phyloP scores from a whole-genome alignment of 1,140 invertebrate species.

The Rhizoglyphus robini region DNA sequence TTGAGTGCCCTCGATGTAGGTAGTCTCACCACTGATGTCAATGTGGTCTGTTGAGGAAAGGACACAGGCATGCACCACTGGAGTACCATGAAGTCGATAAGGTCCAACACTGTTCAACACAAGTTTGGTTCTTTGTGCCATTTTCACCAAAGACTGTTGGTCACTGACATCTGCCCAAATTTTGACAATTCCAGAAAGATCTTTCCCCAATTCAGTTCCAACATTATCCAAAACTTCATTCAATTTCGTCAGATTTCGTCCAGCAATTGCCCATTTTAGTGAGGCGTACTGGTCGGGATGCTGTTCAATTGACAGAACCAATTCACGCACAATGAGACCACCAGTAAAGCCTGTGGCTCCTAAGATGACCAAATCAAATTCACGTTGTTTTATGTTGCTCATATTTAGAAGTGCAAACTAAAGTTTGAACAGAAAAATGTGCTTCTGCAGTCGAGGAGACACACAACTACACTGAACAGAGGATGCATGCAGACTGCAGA shows the following conservation, averaged over 20 bases:
- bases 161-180: constrained; percentile 65
- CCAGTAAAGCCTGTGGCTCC: constrained; percentile 78
- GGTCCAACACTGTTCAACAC: constrained; percentile 65
- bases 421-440: too few species aligned
- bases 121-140: constrained; percentile 45
- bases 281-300: constrained; percentile 3
- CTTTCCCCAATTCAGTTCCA: constrained; percentile 52
- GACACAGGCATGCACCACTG: constrained; percentile 79
- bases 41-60: constrained; percentile 64
- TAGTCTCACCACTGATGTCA: constrained; percentile 78
- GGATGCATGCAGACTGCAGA: too few species aligned
- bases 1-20: constrained; percentile 69
- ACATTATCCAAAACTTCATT: constrained; percentile 54
- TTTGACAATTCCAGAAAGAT: constrained; percentile 55
- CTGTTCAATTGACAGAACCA: constrained; percentile 6
- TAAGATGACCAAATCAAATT: constrained; percentile 56
- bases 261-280: constrained; percentile 56
- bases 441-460: too few species aligned
- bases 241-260: constrained; percentile 57
- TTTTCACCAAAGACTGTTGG: constrained; percentile 46
- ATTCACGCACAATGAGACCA: constrained; percentile 42
- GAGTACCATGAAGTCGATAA: constrained; percentile 72
- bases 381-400: too few species aligned
- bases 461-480: too few species aligned
- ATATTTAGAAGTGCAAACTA: too few species aligned